Percentiles rank a stretch among this genome's conserved stretches.
Evolutionary conservation across 2,113 vertebrate species (phyloP).

Genomic region (Echinops telfairi): DNA sequence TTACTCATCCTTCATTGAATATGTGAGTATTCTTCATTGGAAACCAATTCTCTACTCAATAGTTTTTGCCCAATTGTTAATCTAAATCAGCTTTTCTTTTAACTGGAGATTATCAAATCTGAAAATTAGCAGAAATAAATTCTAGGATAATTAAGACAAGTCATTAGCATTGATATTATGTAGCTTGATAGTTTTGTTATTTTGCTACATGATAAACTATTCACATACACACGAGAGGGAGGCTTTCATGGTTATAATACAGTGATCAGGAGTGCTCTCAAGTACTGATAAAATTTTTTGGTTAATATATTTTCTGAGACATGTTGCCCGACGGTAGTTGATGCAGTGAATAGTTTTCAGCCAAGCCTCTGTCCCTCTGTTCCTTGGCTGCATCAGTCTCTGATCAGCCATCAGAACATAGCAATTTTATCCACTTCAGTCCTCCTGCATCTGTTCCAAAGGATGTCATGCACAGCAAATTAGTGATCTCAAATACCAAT

Average conservation of each 20-base stretch:
- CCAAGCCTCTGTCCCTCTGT: background rate
- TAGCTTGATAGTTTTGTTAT: background rate
- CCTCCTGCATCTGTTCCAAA: constrained; percentile 77
- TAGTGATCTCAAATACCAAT: constrained; percentile 76
- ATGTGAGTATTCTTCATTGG: background rate
- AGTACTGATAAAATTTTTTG: background rate
- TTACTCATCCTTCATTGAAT: background rate
- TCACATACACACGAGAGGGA: background rate
- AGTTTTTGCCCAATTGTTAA: background rate
- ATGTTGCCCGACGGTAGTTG: background rate
- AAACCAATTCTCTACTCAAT: background rate
- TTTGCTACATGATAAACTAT: background rate
- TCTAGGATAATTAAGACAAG: background rate
- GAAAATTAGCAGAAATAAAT: background rate
- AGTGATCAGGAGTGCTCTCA: background rate
- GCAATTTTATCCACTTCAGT: constrained; percentile 82
- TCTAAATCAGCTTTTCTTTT: background rate
- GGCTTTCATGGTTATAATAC: background rate
- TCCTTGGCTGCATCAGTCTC: constrained; percentile 49
- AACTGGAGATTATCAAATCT: constrained; percentile 13
- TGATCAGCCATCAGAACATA: constrained; percentile 83
- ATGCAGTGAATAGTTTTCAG: background rate
- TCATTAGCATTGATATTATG: background rate
- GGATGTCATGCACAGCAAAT: constrained; percentile 80
- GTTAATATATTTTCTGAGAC: background rate